Evolutionary conservation across 2,113 vertebrate species (phyloP), one percentile per base, ranked within the genome.

Genomic region (Emydura subglobosa): DNA sequence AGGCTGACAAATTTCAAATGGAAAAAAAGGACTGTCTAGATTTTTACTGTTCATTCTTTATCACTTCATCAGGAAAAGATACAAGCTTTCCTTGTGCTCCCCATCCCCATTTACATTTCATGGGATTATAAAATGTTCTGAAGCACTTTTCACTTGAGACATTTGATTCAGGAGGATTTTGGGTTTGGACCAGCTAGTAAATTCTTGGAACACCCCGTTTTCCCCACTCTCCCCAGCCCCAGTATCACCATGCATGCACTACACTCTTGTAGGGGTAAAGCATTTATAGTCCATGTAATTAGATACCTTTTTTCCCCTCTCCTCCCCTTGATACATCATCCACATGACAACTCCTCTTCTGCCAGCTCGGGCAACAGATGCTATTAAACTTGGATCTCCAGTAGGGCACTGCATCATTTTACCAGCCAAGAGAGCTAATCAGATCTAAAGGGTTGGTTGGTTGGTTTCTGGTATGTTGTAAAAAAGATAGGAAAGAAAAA

Each of bases 301-400:
- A n/a, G 61, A 50, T 25, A 42, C 50, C 49, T 29, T 74, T 68
- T 11, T 85, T 74, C 84, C 25, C 27, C 55, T 27, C 21, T 51
- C 49, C 27, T n/a, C 14, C 14, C 14, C 17, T 85, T 85, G 49
- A 27, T 19, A 51, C 13, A 44, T 83, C 2, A 13, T 24, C 51
- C 31, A 39, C 0, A 0, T 50, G 50, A 19, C 14, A 68, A 68
- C 34, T 68, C 31, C 34, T 87, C 49, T 54, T 90, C 88, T 61
- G 34, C 44, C 1, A 0, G 12, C 16, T 42, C 54, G n/a, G 6
- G 5, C 27, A 21, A 5, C 13, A 1, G n/a, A 0, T 57, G 31
- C 54, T 89, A 0, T 47, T 74, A n/a, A 34, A 68, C 8, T 49
- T 88, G 78, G 13, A 68, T 68, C 31, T 68, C 31, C 16, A n/a